phyloP scores from a whole-genome alignment of 2,888 invertebrate genomes.

The Nomada hirtipes region DNA sequence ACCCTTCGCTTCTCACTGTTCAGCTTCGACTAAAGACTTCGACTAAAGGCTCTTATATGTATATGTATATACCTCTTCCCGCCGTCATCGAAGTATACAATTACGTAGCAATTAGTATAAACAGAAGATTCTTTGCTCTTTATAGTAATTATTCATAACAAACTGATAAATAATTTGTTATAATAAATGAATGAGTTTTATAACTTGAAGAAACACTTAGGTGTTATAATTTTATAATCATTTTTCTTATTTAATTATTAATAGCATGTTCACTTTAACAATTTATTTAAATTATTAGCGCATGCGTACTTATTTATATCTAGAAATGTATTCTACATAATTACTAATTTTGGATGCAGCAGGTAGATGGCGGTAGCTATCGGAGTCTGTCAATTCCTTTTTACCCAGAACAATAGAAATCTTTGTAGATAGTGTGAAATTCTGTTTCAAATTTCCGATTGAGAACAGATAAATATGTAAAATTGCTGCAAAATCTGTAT shows the following conservation, averaged over 20 bases:
- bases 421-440: neutral
- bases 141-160: neutral
- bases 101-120: constrained; percentile 44
- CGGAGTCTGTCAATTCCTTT: constrained; percentile 17
- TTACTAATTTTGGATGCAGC: constrained; percentile 37
- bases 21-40: constrained; percentile 61
- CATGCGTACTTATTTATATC: constrained; percentile 30
- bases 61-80: neutral
- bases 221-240: neutral
- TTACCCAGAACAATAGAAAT: constrained; percentile 16
- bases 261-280: neutral
- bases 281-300: constrained; percentile 32
- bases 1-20: constrained; percentile 56
- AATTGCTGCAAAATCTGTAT: neutral
- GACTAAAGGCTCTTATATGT: constrained; percentile 55
- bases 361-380: constrained; percentile 55
- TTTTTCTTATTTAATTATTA: neutral
- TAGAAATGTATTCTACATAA: constrained; percentile 33
- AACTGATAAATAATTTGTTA: neutral
- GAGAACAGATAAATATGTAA: neutral
- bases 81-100: constrained; percentile 24
- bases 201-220: neutral
- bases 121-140: constrained; percentile 1
- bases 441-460: constrained; percentile 14
- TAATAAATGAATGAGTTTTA: neutral